Conservation (phyloP, 2,113 vertebrate species). For the Andinoacara biseriatus region DNA sequence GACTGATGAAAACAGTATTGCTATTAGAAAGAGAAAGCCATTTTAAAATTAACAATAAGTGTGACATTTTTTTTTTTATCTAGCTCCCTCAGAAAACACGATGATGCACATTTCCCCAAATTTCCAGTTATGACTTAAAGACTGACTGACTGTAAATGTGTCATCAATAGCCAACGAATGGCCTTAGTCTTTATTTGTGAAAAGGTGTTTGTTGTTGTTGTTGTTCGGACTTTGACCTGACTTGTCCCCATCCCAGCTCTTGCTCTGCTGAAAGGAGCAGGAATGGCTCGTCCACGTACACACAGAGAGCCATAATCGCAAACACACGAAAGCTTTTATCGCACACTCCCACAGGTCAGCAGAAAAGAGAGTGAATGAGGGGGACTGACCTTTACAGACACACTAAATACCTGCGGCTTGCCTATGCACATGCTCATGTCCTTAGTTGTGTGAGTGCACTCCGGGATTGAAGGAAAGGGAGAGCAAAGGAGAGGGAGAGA, state of each 20-base stretch:
- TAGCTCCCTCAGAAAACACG: background rate
- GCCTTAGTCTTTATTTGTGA: background rate
- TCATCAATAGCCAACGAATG: conserved; percentile 3
- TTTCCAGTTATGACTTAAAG: background rate
- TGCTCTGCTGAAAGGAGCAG: conserved; percentile 1
- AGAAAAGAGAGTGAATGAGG: conserved; percentile 58
- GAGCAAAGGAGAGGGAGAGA: background rate
- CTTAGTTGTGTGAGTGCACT: conserved; percentile 25
- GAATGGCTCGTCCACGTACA: conserved; percentile 4
- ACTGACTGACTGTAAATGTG: background rate
- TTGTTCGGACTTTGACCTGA: conserved; percentile 27
- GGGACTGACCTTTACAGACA: conserved; percentile 77
- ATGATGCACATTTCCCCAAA: background rate
- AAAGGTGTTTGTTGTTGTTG: conserved; percentile 3
- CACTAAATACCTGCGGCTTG: conserved; percentile 69
- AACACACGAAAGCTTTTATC: conserved; percentile 58
- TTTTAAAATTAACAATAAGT: background rate
- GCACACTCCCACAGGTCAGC: conserved; percentile 62
- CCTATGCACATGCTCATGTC: conserved; percentile 8
- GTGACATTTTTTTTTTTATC: background rate
- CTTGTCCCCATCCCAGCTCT: conserved; percentile 5
- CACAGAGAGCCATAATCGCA: conserved; percentile 16
- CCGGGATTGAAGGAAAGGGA: background rate
- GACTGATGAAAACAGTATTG: background rate
- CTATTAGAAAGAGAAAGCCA: background rate